These are phyloP conservation scores for Oreonectes daqikongensis DNA, from an alignment of 2,797 vertebrate species.

Conservation along the genomic window DNA sequence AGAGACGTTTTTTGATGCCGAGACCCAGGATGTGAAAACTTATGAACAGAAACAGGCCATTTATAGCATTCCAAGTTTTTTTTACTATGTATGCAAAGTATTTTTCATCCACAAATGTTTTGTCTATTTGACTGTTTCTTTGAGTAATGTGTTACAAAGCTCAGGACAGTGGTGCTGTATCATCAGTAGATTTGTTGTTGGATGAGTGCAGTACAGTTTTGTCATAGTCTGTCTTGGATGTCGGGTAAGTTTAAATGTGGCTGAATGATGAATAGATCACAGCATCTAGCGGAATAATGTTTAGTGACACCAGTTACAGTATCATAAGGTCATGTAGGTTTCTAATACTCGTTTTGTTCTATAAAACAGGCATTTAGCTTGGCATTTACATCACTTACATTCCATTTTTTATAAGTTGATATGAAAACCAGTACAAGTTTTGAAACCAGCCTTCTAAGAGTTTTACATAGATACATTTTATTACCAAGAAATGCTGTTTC, in stretches of 20 bases:
- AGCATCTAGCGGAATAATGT: slow-evolving; percentile 24
- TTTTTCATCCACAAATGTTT: slow-evolving; percentile 63
- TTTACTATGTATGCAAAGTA: slow-evolving; percentile 57
- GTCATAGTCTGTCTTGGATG: slow-evolving; percentile 11
- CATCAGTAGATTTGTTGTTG: slow-evolving; percentile 18
- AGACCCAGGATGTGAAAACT: slow-evolving; percentile 9
- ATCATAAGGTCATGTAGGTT: slow-evolving; percentile 31
- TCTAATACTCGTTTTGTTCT: slow-evolving; percentile 27
- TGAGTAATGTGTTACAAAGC: slow-evolving; percentile 35
- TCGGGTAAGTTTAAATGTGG: background rate
- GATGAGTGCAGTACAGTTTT: slow-evolving; percentile 15
- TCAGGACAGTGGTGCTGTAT: slow-evolving; percentile 53
- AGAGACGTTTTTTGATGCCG: background rate
- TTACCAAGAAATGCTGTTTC: slow-evolving; percentile 37
- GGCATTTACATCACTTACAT: slow-evolving; percentile 16
- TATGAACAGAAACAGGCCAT: slow-evolving; percentile 43
- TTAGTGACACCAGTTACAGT: slow-evolving; percentile 38
- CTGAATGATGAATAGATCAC: background rate
- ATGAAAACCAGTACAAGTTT: slow-evolving; percentile 21
- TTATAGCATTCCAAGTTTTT: slow-evolving; percentile 68
- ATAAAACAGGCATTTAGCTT: slow-evolving; percentile 26
- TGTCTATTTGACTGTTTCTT: slow-evolving; percentile 23
- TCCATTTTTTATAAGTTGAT: slow-evolving; percentile 11
- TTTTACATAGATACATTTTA: slow-evolving; percentile 38
- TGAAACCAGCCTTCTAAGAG: slow-evolving; percentile 23